phyloP scores from a whole-genome alignment of 2,113 vertebrate genomes.

The Leucosticte australis region DNA sequence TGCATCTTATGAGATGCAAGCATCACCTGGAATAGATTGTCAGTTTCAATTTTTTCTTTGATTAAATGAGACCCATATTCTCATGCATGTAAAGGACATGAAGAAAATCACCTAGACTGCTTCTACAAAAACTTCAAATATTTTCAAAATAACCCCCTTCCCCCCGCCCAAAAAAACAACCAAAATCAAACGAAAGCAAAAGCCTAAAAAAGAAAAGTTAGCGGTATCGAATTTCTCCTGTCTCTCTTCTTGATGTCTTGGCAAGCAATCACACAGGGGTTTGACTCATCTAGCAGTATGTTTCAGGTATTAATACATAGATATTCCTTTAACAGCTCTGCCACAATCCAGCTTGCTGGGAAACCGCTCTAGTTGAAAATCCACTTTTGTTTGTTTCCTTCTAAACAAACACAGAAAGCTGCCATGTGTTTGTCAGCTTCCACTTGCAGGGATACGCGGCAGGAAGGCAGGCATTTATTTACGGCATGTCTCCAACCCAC shows the following conservation, averaged over 20 bases:
- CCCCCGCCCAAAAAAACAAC: rapidly evolving
- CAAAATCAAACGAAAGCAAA: background rate
- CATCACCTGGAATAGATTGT: rapidly evolving
- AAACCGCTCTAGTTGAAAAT: background rate
- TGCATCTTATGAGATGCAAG: too few species aligned
- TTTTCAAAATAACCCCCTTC: background rate
- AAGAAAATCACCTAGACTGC: background rate
- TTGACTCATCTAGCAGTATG: background rate
- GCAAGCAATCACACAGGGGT: rapidly evolving
- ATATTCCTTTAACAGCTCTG: background rate
- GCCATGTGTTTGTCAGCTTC: rapidly evolving
- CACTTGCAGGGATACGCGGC: rapidly evolving
- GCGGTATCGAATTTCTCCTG: background rate
- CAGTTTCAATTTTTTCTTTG: background rate
- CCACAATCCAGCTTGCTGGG: too few species aligned
- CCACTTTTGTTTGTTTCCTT: background rate
- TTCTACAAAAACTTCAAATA: background rate
- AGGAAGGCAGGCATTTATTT: rapidly evolving
- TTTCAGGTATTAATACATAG: background rate
- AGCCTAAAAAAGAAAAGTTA: background rate
- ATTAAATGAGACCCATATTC: background rate
- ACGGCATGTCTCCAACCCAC: rapidly evolving
- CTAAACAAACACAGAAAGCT: background rate
- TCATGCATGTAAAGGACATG: background rate
- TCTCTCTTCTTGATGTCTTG: background rate